These are phyloP conservation scores for Drosophila borealis DNA, from an alignment of 2,888 invertebrate genomes.

Conservation along the genomic window DNA sequence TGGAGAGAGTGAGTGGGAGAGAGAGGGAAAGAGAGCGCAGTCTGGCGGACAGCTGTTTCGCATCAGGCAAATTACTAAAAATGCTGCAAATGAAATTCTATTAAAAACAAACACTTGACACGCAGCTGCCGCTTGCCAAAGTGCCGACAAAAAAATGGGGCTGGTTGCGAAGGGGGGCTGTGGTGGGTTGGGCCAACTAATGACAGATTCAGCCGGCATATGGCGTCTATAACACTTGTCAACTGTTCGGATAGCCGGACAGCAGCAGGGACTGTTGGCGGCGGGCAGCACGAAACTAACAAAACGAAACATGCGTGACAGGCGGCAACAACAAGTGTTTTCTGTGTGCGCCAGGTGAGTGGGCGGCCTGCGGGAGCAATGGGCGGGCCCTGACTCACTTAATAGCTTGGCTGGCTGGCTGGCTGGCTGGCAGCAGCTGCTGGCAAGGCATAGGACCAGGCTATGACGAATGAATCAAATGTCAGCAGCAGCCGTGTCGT, in stretches of 20 bases:
- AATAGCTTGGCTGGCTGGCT: conserved; percentile 47
- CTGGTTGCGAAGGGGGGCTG: neutral
- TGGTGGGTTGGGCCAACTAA: conserved; percentile 21
- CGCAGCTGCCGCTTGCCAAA: conserved; percentile 66
- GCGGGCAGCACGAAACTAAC: conserved; percentile 38
- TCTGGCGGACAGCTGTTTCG: conserved; percentile 62
- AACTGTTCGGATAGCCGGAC: conserved; percentile 55
- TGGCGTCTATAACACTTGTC: conserved; percentile 73
- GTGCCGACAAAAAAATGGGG: conserved; percentile 15
- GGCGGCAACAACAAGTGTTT: conserved; percentile 76
- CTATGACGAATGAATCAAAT: conserved; percentile 84
- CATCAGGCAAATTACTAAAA: conserved; percentile 75
- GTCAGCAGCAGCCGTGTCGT: conserved; percentile 80
- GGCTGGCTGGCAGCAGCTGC: conserved; percentile 46
- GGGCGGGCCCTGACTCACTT: conserved; percentile 44
- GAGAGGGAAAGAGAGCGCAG: neutral
- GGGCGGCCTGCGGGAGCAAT: conserved; percentile 28
- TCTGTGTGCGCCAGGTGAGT: conserved; percentile 56
- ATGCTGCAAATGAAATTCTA: conserved; percentile 77
- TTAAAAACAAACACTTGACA: conserved; percentile 80
- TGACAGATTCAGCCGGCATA: conserved; percentile 58
- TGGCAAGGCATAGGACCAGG: conserved; percentile 37
- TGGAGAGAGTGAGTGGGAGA: no score
- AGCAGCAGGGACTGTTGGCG: no score
- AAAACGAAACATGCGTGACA: conserved; percentile 67